phyloP scores from a whole-genome alignment of 2,113 vertebrate genomes.

The Gymnogyps californianus region DNA sequence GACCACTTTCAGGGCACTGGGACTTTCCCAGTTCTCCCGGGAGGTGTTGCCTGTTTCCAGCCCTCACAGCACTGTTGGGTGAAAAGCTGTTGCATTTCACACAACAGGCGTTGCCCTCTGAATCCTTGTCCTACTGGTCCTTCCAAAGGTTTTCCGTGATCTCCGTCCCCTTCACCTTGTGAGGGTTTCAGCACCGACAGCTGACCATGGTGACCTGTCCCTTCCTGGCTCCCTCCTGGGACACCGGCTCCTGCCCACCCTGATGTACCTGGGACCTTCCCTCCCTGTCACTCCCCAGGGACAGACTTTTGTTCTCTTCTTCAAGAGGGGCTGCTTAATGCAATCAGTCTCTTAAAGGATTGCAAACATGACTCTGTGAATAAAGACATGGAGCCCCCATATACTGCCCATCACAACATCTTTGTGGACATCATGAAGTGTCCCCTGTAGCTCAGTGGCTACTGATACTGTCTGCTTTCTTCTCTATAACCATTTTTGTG shows the following conservation, averaged over 20 bases:
- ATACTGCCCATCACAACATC: neutral
- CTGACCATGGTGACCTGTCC: neutral
- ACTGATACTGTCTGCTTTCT: neutral
- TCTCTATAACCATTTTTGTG: neutral
- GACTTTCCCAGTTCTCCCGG: neutral
- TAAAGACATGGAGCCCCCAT: neutral
- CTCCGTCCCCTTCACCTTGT: neutral
- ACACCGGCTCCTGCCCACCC: neutral
- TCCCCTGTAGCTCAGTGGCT: neutral
- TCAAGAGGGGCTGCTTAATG: neutral
- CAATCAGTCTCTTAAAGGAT: neutral
- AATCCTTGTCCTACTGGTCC: neutral
- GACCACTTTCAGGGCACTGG: neutral
- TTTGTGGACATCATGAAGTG: neutral
- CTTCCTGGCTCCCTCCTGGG: neutral
- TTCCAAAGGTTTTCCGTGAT: neutral
- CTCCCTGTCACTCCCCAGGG: neutral
- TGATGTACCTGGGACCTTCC: neutral
- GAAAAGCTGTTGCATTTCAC: neutral
- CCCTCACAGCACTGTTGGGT: accelerated
- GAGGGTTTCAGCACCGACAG: neutral
- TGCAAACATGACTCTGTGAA: neutral
- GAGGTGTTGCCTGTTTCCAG: neutral
- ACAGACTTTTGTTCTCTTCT: neutral
- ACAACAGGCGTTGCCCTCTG: neutral